Conservation (phyloP, 2,888 invertebrate species). For the Copidosoma aretas region DNA sequence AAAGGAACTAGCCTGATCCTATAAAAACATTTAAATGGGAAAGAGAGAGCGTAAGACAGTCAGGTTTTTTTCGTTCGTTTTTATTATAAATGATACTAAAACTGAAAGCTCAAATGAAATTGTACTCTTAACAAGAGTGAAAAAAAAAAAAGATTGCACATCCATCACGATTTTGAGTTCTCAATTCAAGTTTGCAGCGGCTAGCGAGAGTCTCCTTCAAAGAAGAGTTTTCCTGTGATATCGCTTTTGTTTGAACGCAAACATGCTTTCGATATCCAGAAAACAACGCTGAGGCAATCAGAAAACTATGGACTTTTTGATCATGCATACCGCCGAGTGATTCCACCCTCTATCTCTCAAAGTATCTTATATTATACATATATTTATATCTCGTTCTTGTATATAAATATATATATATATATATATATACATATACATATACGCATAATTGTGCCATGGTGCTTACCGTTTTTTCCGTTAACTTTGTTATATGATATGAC, state of each 20-base stretch:
- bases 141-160: not conserved
- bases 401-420: no score
- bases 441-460: conserved; percentile 42
- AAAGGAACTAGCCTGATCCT: not conserved
- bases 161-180: conserved; percentile 41
- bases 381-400: no score
- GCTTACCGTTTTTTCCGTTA: conserved; percentile 38
- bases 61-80: conserved; percentile 40
- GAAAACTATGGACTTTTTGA: conserved; percentile 64
- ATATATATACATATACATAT: no score
- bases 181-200: conserved; percentile 34
- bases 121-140: no score
- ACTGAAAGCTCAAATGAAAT: not conserved
- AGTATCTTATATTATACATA: conserved; percentile 20
- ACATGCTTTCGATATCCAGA: conserved; percentile 58
- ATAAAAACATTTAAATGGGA: conserved; percentile 42
- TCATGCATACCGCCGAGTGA: conserved; percentile 56
- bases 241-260: conserved; percentile 48
- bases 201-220: conserved; percentile 49
- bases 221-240: conserved; percentile 42
- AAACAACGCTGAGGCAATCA: conserved; percentile 63
- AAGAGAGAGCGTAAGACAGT: conserved; percentile 52
- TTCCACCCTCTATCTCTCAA: conserved; percentile 49
- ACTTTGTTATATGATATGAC: conserved; percentile 28
- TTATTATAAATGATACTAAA: not conserved